A percentile compares a stretch with the other conserved stretches of the same genome.
Evolutionary conservation across 2,113 vertebrate genomes (phyloP).

Genomic region (Burhinus oedicnemus): DNA sequence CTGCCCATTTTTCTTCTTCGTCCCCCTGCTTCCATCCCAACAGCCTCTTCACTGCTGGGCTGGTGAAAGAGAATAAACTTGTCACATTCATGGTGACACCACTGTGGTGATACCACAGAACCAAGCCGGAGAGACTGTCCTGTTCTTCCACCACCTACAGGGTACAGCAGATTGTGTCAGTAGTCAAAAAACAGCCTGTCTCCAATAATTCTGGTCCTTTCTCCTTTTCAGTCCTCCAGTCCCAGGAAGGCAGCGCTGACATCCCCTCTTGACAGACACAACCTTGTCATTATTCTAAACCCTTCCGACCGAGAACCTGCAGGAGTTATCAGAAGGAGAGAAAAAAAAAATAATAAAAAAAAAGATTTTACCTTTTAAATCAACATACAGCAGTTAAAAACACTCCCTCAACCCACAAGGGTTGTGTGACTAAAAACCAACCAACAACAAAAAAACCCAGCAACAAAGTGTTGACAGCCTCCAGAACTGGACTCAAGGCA

Average conservation of each 20-base stretch:
- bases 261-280: neutral
- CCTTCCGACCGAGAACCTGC: conserved; percentile 43
- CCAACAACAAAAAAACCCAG: neutral
- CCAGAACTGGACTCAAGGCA: neutral
- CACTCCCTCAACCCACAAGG: neutral
- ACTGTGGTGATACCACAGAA: neutral
- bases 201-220: conserved; percentile 12
- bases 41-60: conserved; percentile 94
- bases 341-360: neutral
- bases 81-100: conserved; percentile 89
- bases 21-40: conserved; percentile 98
- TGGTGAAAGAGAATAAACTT: conserved; percentile 98
- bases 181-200: neutral
- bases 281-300: conserved; percentile 11
- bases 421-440: neutral
- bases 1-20: conserved; percentile 98
- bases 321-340: neutral
- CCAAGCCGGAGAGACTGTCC: neutral
- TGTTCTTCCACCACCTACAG: neutral
- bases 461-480: neutral
- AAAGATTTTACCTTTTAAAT: neutral
- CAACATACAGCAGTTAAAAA: neutral
- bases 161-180: neutral
- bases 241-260: neutral
- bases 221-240: neutral